Evolutionary conservation across 1,140 invertebrate species (phyloP).

Genomic region (Pissodes strobi): DNA sequence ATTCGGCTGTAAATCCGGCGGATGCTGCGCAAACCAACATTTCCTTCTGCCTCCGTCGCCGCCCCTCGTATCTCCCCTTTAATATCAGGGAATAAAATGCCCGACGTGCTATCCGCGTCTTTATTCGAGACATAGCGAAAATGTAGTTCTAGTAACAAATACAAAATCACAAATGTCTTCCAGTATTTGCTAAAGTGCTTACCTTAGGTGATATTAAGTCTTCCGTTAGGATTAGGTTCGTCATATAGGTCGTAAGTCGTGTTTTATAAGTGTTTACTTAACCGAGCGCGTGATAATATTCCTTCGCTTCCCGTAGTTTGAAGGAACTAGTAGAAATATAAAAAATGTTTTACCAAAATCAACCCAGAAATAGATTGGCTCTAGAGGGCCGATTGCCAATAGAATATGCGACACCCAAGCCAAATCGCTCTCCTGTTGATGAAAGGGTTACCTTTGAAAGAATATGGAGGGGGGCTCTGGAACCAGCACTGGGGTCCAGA

Average conservation of each 20-base stretch:
- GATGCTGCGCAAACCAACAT: constrained; percentile 33
- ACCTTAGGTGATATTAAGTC: constrained; percentile 39
- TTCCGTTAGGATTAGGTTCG: constrained; percentile 41
- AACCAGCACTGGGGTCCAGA: constrained; percentile 53
- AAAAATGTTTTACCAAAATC: constrained; percentile 25
- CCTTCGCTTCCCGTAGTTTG: constrained; percentile 24
- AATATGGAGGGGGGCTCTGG: constrained; percentile 66
- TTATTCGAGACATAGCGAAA: background rate
- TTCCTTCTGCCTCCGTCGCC: constrained; percentile 1
- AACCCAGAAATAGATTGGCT: constrained; percentile 14
- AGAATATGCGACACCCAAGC: constrained; percentile 11
- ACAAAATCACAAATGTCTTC: constrained; percentile 57
- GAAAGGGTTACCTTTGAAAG: constrained; percentile 65
- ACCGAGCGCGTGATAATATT: constrained; percentile 29
- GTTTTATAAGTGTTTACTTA: constrained; percentile 21
- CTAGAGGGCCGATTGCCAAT: constrained; percentile 10
- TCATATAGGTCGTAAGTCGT: constrained; percentile 10
- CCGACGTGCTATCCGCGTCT: constrained; percentile 5
- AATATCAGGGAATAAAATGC: constrained; percentile 13
- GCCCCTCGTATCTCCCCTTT: background rate
- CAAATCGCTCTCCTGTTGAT: constrained; percentile 55
- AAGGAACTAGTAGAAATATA: constrained; percentile 4
- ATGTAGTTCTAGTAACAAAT: constrained; percentile 18
- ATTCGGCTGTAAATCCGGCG: constrained; percentile 23
- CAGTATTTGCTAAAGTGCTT: constrained; percentile 37